Percentiles rank a stretch among this genome's conserved stretches.
These are phyloP conservation scores for Ifrita kowaldi DNA, from an alignment of 2,113 vertebrate genomes.

Conservation along the genomic window DNA sequence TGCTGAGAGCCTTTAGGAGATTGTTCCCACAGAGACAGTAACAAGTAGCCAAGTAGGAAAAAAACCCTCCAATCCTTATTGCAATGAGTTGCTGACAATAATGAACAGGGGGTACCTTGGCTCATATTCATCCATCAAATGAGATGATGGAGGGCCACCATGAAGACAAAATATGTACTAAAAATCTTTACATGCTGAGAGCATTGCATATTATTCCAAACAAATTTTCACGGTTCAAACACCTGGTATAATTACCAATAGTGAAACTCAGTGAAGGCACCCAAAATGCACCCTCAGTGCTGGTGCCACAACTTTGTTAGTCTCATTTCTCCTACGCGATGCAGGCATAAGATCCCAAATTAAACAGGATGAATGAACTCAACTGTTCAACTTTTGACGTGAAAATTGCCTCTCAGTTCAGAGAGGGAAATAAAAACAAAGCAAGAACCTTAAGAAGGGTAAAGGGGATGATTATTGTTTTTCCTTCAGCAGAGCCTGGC, in stretches of 20 bases:
- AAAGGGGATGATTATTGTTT: neutral
- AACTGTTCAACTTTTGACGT: neutral
- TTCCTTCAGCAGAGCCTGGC: neutral
- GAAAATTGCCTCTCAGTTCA: neutral
- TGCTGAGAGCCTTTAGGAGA: neutral
- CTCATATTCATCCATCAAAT: neutral
- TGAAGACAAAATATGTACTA: neutral
- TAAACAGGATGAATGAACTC: neutral
- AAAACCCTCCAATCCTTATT: neutral
- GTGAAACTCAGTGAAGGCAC: neutral
- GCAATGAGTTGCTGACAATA: neutral
- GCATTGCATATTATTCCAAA: neutral
- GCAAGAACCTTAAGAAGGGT: neutral
- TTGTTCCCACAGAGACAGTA: neutral
- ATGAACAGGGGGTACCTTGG: neutral
- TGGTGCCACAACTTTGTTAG: neutral
- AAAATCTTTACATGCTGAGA: neutral
- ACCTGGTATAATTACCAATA: neutral
- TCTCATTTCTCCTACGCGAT: neutral
- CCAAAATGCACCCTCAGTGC: neutral
- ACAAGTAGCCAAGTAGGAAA: neutral
- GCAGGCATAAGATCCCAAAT: neutral
- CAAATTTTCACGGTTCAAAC: neutral
- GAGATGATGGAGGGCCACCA: neutral
- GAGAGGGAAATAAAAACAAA: neutral